Conservation (phyloP, 2,888 invertebrate species). For the Caradrina kadenii region DNA sequence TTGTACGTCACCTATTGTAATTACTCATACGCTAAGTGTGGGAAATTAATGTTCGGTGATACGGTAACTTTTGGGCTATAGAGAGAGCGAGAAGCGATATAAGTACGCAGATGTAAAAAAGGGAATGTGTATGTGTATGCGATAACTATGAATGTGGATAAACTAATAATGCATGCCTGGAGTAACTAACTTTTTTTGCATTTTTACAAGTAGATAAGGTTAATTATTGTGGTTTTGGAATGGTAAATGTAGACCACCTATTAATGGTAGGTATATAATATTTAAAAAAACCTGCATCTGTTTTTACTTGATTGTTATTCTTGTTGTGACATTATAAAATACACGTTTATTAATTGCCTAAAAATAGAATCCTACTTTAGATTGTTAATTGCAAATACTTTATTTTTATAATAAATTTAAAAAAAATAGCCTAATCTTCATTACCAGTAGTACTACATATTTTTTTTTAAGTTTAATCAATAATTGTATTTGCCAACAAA, state of each 20-base stretch:
- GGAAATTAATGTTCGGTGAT: conserved; percentile 80
- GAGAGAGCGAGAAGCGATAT: conserved; percentile 60
- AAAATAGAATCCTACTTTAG: no score
- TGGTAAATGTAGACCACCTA: conserved; percentile 8
- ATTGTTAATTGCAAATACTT: neutral
- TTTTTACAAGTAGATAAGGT: no score
- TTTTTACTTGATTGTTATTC: neutral
- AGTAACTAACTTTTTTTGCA: neutral
- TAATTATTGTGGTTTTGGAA: no score
- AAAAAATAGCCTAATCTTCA: no score
- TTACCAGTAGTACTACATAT: no score
- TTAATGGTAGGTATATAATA: neutral
- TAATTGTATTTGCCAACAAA: no score
- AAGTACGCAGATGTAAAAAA: neutral
- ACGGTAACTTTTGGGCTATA: conserved; percentile 30
- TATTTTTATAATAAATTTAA: no score
- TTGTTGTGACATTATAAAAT: neutral
- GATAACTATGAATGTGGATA: neutral
- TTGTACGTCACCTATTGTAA: conserved; percentile 75
- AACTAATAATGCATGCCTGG: neutral
- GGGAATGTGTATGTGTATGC: neutral
- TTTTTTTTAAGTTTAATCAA: no score
- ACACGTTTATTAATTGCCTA: neutral
- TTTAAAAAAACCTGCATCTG: conserved; percentile 14
- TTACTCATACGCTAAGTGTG: conserved; percentile 82